Evolutionary conservation across 2,888 invertebrate species (phyloP), one percentile per base, ranked within the genome.

Genomic region (Balanococcus diminutus): DNA sequence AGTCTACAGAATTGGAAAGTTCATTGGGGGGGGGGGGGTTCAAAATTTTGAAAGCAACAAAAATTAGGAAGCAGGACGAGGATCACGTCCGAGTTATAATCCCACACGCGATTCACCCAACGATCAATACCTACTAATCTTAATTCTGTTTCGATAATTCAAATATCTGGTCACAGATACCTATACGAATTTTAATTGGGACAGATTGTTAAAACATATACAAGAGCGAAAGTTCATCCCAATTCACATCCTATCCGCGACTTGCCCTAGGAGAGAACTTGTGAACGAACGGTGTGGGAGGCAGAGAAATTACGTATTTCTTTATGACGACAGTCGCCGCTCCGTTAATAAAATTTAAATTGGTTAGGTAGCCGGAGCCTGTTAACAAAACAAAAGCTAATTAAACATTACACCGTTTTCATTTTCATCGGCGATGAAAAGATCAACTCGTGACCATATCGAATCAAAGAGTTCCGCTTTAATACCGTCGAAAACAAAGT

Each of bases 351-450:
- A 75, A 75, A 75, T 75, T 75, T n/a, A 75, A 75, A 75, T 75
- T 75, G 31, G 32, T 28, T 28, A 51, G 51, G 51, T 67, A 28
- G 28, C 28, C 25, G 61, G 14, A 67, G 61, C 61, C 28, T 67
- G 75, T 75, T 75, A 75, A 75, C 32, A 75, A 75, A 75, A 75
- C 75, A n/a, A 31, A 32, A 75, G 75, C 75, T 75, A 75, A 75
- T 75, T 75, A 75, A 75, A 75, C 9, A 75, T 75, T 75, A 75
- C 75, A 75, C 75, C 32, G 75, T 75, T 75, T 75, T 75, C 75
- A 36, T n/a, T 36, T 75, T 75, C 67, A 31, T 32, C 32, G n/a
- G n/a, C n/a, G 75, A 32, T 75, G 36, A 75, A 51, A 75, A 75
- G 75, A 75, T 75, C 36, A 75, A 75, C 61, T 32, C 75, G 75